Conservation (phyloP, 2,113 vertebrate genomes). For the Chinchilla lanigera region DNA sequence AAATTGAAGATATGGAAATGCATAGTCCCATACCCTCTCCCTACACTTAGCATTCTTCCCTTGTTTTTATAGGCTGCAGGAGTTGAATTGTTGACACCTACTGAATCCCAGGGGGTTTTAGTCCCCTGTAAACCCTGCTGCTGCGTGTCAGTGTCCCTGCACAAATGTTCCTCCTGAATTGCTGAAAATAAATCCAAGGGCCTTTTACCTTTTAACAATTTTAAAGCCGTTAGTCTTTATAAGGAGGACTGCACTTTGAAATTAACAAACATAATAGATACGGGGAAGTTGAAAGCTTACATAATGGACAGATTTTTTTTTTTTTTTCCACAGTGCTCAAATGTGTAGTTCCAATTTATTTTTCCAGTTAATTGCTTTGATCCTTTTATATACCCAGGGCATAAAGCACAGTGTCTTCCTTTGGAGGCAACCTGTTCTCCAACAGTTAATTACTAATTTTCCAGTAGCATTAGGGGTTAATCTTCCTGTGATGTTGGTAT, state of each 20-base stretch:
- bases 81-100: background rate
- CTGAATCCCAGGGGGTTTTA: conserved; percentile 24
- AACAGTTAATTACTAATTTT: conserved; percentile 14
- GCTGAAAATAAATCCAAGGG: conserved; percentile 51
- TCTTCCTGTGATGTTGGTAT: background rate
- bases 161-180: background rate
- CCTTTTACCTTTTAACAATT: conserved; percentile 48
- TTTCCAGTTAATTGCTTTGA: conserved; percentile 13
- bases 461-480: background rate
- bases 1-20: background rate
- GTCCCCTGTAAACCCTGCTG: background rate
- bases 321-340: conserved; percentile 16
- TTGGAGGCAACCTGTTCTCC: background rate
- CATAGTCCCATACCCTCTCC: background rate
- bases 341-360: conserved; percentile 29
- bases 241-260: background rate
- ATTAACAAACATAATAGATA: conserved; percentile 38
- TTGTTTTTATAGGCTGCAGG: background rate
- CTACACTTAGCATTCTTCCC: background rate
- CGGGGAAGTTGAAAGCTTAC: conserved; percentile 22
- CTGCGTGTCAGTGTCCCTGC: conserved; percentile 14
- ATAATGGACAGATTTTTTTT: conserved; percentile 25
- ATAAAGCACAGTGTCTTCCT: background rate
- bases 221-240: conserved; percentile 42
- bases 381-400: background rate